Percentiles rank a stretch among this genome's conserved stretches.
Conservation (phyloP, 35 echinoderm and acorn worm genomes). For the Hemicentrotus pulcherrimus region DNA sequence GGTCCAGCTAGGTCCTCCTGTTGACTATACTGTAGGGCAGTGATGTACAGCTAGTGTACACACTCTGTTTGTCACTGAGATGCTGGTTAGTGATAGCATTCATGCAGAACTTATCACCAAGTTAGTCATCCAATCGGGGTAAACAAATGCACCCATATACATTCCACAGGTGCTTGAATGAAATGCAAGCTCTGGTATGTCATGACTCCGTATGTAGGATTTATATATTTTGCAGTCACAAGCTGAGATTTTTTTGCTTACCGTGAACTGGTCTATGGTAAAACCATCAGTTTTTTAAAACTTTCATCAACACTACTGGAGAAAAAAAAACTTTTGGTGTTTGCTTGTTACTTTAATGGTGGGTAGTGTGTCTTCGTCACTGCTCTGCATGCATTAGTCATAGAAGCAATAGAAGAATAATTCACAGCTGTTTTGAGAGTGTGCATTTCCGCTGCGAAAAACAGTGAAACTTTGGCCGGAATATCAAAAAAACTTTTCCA, state of each 20-base stretch:
- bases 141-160: conserved; percentile 13
- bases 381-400: no score
- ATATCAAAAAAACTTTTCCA: no score
- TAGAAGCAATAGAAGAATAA: no score
- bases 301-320: background rate
- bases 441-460: no score
- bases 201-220: background rate
- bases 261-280: background rate
- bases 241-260: background rate
- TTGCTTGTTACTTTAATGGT: no score
- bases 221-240: background rate
- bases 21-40: no score
- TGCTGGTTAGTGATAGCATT: background rate
- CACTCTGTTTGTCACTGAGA: background rate
- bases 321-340: no score
- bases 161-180: conserved; percentile 12
- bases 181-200: background rate
- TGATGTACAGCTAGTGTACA: background rate
- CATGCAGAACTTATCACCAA: conserved; percentile 2
- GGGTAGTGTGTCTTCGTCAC: no score
- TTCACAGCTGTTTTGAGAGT: no score
- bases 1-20: no score
- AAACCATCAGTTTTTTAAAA: background rate
- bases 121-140: background rate
- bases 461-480: no score